phyloP scores from a whole-genome alignment of 1,140 invertebrate species.

The Periplaneta americana region DNA sequence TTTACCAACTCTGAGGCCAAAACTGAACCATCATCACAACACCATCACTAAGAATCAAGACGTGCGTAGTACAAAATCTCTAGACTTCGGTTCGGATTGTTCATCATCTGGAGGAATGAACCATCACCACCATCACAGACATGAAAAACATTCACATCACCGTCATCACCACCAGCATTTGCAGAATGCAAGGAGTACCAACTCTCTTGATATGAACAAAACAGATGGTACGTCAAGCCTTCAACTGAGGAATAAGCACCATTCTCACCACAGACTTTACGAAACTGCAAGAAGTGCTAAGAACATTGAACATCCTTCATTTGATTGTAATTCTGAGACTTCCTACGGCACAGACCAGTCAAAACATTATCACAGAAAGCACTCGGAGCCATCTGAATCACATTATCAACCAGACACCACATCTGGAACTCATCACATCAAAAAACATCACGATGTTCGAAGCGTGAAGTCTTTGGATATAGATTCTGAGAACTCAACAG shows the following conservation, averaged over 20 bases:
- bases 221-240: neutral
- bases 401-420: slow-evolving; percentile 40
- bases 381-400: neutral
- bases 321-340: neutral
- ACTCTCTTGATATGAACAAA: slow-evolving; percentile 26
- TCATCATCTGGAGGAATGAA: neutral
- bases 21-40: slow-evolving; percentile 3
- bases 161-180: slow-evolving; percentile 33
- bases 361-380: neutral
- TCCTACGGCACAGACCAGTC: neutral
- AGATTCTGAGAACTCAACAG: slow-evolving; percentile 47
- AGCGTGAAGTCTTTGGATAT: slow-evolving; percentile 61
- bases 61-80: slow-evolving; percentile 20
- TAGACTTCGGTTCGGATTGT: slow-evolving; percentile 14
- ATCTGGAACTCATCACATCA: slow-evolving; percentile 43
- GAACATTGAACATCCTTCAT: neutral
- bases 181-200: slow-evolving; percentile 34
- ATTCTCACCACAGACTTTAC: neutral
- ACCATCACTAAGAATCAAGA: slow-evolving; percentile 20
- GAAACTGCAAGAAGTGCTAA: neutral
- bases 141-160: slow-evolving; percentile 1
- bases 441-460: slow-evolving; percentile 38
- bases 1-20: slow-evolving; percentile 31
- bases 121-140: slow-evolving; percentile 6
- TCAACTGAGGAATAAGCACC: neutral